Evolutionary conservation across 2,113 vertebrate species (phyloP), one percentile per base, ranked within the genome.

Genomic region (Synodontis membranacea): DNA sequence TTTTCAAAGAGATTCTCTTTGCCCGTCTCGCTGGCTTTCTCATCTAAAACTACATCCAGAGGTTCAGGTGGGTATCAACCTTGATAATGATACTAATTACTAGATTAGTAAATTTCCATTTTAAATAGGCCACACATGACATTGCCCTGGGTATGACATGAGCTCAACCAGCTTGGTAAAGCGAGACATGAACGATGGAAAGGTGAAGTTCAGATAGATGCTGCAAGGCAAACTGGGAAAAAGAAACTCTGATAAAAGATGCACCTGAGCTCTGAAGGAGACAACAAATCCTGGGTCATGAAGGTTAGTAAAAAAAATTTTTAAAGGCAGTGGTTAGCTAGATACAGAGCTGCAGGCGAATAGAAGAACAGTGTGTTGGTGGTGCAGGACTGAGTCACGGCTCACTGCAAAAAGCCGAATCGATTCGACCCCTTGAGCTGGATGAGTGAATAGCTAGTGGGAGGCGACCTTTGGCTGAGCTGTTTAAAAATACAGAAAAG

Each of bases 381-480:
- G 89, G 87, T 83, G 86, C 70, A 28, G 87, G 84, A 86, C 80
- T 90, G 91, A 91, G 78, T 91, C 91, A 90, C 86, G 87, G 85
- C 39, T 56, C 80, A 54, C 52, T 86, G 78, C 37, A 79, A 84
- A 56, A 87, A 84, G 2, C 28, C 70, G 39, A 88, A 91, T 90
- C 82, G 62, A 91, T 91, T 86, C 48, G 62, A 86, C 83, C 84
- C 89, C 91, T 89, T 84, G 52, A 88, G 91, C 89, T 64, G 74
- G 34, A 68, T 83, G 85, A 91, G 85, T 82, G 87, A 88, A 86
- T 87, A 79, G 85, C 78, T 34, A 44, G 89, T 90, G 84, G 92
- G 91, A 92, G 92, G 88, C 15, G 86, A 90, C 89, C 92, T 93
- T 91, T 91, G 88, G 90, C 92, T 72, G 64, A 79, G 84, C 64